These are phyloP conservation scores for Galendromus occidentalis DNA, from an alignment of 1,140 invertebrate genomes.

Conservation along the genomic window DNA sequence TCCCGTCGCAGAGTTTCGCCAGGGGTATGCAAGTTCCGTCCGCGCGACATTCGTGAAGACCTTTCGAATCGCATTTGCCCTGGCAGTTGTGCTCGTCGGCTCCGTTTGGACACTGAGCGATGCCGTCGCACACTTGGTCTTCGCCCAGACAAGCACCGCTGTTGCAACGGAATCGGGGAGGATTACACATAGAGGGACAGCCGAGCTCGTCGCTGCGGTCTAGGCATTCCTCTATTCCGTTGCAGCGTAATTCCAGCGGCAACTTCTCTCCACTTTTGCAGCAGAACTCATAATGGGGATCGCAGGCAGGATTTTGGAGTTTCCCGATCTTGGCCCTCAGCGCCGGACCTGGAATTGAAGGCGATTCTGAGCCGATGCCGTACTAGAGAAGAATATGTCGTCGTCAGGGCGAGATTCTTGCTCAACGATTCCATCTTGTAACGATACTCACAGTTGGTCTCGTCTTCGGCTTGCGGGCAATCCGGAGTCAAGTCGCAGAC, in stretches of 20 bases:
- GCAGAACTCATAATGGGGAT: neutral
- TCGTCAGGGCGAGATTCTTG: no score
- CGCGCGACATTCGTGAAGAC: neutral
- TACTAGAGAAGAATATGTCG: neutral
- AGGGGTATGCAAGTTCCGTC: neutral
- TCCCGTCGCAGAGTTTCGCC: neutral
- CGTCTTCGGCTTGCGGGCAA: constrained; percentile 25
- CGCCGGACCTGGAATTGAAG: no score
- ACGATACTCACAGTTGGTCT: constrained; percentile 17
- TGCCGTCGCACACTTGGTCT: neutral
- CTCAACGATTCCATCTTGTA: no score
- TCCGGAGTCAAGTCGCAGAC: constrained; percentile 23
- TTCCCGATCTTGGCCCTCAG: neutral
- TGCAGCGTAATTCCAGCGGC: neutral
- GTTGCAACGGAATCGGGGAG: neutral
- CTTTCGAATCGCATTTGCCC: neutral
- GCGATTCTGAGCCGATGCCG: no score
- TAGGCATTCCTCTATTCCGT: neutral
- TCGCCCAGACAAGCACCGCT: neutral
- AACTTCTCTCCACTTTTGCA: neutral
- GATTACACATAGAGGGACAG: neutral
- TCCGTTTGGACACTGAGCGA: neutral
- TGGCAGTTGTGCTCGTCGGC: neutral
- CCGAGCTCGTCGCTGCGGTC: neutral
- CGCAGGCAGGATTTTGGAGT: neutral